Conservation (phyloP, 1,140 invertebrate genomes). For the Drosophila albomicans region DNA sequence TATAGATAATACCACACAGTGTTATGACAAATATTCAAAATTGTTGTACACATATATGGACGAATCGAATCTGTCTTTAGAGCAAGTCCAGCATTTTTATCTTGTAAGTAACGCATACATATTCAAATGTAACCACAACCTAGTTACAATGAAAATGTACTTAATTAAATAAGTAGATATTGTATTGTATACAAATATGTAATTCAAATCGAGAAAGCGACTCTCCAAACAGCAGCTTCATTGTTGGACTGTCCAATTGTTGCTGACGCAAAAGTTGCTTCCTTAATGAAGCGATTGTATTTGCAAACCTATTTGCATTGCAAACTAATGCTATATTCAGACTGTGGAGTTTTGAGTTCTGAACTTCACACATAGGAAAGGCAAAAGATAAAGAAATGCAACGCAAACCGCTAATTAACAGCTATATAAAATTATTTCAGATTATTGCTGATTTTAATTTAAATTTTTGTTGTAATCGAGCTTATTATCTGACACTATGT, state of each 20-base stretch:
- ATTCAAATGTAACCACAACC: constrained; percentile 30
- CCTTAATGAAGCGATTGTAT: constrained; percentile 4
- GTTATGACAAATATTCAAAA: constrained; percentile 37
- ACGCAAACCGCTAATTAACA: constrained; percentile 2
- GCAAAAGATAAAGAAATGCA: constrained; percentile 23
- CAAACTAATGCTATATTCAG: constrained; percentile 7
- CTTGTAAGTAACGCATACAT: constrained; percentile 39
- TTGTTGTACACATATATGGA: constrained; percentile 27
- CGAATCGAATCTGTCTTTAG: constrained; percentile 15
- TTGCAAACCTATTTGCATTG: constrained; percentile 4
- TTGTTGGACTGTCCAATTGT: not conserved
- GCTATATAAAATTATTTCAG: constrained; percentile 3
- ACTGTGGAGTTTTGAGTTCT: constrained; percentile 5
- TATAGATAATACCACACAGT: constrained; percentile 30
- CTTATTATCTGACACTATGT: constrained; percentile 29
- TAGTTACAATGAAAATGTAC: constrained; percentile 24
- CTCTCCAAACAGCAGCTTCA: not conserved
- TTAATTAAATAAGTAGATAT: constrained; percentile 32
- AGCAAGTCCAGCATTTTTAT: constrained; percentile 33
- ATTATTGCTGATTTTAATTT: constrained; percentile 7
- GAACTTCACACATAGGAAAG: constrained; percentile 16
- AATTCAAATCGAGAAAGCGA: not conserved
- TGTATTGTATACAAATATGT: constrained; percentile 12
- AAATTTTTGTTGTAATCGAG: constrained; percentile 21
- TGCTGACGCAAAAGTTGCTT: not conserved